Evolutionary conservation across 2,797 vertebrate species (phyloP).

Genomic region (Enteromius treurensis): DNA sequence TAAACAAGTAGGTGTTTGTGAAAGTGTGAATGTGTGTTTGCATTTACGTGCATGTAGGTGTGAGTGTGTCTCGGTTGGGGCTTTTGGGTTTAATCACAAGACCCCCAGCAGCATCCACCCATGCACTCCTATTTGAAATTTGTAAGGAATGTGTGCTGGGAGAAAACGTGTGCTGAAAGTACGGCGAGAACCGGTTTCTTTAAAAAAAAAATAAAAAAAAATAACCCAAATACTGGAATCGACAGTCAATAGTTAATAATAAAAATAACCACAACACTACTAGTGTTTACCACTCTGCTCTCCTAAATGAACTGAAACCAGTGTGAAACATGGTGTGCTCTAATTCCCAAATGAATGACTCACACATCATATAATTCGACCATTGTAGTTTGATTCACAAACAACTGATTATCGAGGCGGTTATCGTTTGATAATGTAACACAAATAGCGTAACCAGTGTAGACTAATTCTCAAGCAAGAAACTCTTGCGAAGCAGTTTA

Average conservation of each 20-base stretch:
- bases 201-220: background rate
- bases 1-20: slow-evolving; percentile 38
- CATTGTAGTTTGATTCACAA: background rate
- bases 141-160: background rate
- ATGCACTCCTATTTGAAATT: slow-evolving; percentile 23
- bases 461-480: background rate
- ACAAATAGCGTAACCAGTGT: background rate
- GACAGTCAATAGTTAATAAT: background rate
- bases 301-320: background rate
- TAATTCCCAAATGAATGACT: background rate
- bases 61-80: background rate
- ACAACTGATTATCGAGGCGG: background rate
- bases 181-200: background rate
- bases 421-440: background rate
- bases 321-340: background rate
- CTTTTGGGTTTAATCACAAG: slow-evolving; percentile 25
- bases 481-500: background rate
- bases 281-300: background rate
- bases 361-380: background rate
- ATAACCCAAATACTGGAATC: background rate
- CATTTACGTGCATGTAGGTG: background rate
- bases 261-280: background rate
- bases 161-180: background rate
- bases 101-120: slow-evolving; percentile 14
- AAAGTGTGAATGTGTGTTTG: slow-evolving; percentile 30